Conservation (phyloP, 1,140 invertebrate species). For the Drosophila bifasciata region DNA sequence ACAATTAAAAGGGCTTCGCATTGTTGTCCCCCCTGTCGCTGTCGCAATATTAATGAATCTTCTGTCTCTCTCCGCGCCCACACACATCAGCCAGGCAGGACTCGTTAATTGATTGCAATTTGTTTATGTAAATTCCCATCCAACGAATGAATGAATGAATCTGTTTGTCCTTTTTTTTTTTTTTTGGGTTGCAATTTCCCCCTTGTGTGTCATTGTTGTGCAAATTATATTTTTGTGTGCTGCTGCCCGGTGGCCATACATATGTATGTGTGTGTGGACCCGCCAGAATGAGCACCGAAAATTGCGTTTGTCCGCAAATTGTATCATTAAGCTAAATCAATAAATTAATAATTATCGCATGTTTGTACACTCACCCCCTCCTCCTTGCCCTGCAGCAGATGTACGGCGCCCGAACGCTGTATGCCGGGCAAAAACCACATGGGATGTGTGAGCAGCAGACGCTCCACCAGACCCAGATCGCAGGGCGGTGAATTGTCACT, state of each 20-base stretch:
- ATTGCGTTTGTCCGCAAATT: constrained; percentile 41
- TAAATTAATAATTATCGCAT: constrained; percentile 69
- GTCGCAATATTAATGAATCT: constrained; percentile 81
- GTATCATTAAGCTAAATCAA: constrained; percentile 72
- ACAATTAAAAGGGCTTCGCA: constrained; percentile 77
- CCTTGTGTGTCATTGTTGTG: constrained; percentile 34
- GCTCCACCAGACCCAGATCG: constrained; percentile 93
- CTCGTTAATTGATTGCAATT: constrained; percentile 77
- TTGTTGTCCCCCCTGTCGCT: constrained; percentile 55
- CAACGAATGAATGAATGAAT: not conserved
- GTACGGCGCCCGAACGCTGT: constrained; percentile 95
- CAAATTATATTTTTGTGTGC: constrained; percentile 57
- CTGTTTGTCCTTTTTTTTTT: constrained; percentile 13
- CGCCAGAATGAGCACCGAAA: not conserved
- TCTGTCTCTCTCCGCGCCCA: not conserved
- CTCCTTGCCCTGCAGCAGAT: constrained; percentile 96
- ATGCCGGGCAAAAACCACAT: constrained; percentile 98
- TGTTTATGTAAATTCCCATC: constrained; percentile 70
- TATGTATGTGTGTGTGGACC: no score
- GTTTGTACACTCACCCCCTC: constrained; percentile 90
- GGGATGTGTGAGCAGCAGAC: constrained; percentile 94
- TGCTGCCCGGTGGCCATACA: constrained; percentile 47
- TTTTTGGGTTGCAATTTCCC: not conserved
- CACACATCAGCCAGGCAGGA: constrained; percentile 14
- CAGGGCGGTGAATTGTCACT: constrained; percentile 86